Conservation (phyloP, 2,888 invertebrate genomes). For the Chloromyia formosa region DNA sequence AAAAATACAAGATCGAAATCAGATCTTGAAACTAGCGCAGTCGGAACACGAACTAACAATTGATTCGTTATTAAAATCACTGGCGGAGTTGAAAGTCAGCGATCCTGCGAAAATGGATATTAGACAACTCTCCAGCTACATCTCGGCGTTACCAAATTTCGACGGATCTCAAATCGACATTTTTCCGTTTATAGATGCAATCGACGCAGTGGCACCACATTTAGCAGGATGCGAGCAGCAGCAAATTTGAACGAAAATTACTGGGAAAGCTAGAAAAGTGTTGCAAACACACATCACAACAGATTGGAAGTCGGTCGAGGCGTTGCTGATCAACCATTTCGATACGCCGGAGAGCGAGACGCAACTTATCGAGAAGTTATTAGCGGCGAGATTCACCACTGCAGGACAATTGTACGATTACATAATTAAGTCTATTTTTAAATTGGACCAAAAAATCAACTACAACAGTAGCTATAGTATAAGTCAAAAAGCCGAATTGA, state of each 20-base stretch:
- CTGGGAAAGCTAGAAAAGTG: not conserved
- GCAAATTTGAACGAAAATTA: conserved; percentile 14
- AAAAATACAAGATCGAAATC: too few species aligned
- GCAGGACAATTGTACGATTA: conserved; percentile 16
- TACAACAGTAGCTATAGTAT: conserved; percentile 11
- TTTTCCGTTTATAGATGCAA: not conserved
- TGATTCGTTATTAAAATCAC: too few species aligned
- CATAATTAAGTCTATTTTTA: conserved; percentile 33
- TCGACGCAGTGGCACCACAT: not conserved
- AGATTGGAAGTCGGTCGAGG: too few species aligned
- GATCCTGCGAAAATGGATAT: not conserved
- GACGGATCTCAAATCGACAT: not conserved
- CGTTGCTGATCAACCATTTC: conserved; percentile 22
- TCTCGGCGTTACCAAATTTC: not conserved
- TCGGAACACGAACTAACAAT: too few species aligned
- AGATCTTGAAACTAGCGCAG: too few species aligned
- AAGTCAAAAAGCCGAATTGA: conserved; percentile 8
- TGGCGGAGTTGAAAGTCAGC: too few species aligned
- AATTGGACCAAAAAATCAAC: conserved; percentile 19
- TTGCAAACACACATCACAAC: conserved; percentile 25
- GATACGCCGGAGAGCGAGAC: conserved; percentile 30
- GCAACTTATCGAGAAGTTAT: conserved; percentile 21
- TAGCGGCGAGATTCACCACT: conserved; percentile 21
- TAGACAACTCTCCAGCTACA: not conserved
- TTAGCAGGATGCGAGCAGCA: not conserved